These are phyloP conservation scores for Laticauda laticaudata DNA, from an alignment of 2,113 vertebrate species.

Conservation along the genomic window DNA sequence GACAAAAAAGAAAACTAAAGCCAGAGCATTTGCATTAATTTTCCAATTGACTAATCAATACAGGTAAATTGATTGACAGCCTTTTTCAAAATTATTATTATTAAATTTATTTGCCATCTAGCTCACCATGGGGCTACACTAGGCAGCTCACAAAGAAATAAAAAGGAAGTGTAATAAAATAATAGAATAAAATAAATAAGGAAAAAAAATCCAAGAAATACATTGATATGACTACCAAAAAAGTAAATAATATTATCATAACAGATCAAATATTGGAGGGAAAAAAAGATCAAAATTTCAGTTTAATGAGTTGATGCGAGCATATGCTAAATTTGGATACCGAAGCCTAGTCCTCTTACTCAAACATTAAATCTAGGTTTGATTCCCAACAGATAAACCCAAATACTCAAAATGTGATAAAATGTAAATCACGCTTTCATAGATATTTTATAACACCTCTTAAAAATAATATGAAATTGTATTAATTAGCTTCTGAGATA, in stretches of 20 bases:
- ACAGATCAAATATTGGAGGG: not conserved
- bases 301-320: not conserved
- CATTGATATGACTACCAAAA: not conserved
- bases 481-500: not conserved
- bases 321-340: not conserved
- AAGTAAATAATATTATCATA: not conserved
- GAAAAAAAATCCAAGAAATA: not conserved
- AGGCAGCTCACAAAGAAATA: not conserved
- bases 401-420: not conserved
- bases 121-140: not conserved
- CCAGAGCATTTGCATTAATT: not conserved
- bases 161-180: not conserved
- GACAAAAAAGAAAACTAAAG: not conserved
- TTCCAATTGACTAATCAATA: not conserved
- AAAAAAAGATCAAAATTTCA: not conserved
- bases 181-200: not conserved
- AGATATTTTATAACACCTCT: not conserved
- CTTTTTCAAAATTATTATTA: not conserved
- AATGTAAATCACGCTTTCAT: not conserved
- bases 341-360: not conserved
- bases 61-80: not conserved
- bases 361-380: not conserved
- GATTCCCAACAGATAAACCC: not conserved
- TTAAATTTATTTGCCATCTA: not conserved
- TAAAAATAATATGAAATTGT: not conserved